A percentile compares a stretch with the other conserved stretches of the same genome.
These are phyloP conservation scores for Nothocercus julius DNA, from an alignment of 2,113 vertebrate genomes.

Conservation along the genomic window DNA sequence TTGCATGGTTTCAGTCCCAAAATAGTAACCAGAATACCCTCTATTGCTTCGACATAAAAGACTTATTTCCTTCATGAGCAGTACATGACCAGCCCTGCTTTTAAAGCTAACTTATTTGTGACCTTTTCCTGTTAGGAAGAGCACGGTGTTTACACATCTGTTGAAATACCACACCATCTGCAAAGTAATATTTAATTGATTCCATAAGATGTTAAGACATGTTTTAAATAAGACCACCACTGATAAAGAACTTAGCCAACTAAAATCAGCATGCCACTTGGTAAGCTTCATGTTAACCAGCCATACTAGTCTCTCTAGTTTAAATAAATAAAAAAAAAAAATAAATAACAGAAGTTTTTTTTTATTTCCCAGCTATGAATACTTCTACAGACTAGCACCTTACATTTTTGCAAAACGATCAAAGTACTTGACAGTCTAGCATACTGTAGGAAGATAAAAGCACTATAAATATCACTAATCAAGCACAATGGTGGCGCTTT, in stretches of 20 bases:
- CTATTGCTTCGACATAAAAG: slow-evolving; percentile 13
- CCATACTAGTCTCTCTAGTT: not conserved
- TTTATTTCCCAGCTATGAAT: not conserved
- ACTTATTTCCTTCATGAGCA: not conserved
- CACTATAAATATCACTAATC: not conserved
- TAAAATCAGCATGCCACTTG: not conserved
- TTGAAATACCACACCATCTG: not conserved
- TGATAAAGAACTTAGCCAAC: not conserved
- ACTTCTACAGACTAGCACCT: not conserved
- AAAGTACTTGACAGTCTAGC: not conserved
- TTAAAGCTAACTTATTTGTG: slow-evolving; percentile 27
- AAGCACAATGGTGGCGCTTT: not conserved
- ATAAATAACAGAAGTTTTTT: not conserved
- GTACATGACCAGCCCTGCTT: not conserved
- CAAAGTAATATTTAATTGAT: slow-evolving; percentile 5
- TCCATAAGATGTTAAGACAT: not conserved
- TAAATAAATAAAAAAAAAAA: not conserved
- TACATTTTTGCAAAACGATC: not conserved
- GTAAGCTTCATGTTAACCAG: not conserved
- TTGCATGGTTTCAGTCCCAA: not conserved
- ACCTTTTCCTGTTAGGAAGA: slow-evolving; percentile 35
- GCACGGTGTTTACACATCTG: slow-evolving; percentile 22
- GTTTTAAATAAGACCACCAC: not conserved
- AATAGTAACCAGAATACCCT: slow-evolving; percentile 10
- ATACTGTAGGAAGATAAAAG: not conserved